These are phyloP conservation scores for Hylomyscus alleni DNA, from an alignment of 2,797 vertebrate genomes.

Conservation along the genomic window DNA sequence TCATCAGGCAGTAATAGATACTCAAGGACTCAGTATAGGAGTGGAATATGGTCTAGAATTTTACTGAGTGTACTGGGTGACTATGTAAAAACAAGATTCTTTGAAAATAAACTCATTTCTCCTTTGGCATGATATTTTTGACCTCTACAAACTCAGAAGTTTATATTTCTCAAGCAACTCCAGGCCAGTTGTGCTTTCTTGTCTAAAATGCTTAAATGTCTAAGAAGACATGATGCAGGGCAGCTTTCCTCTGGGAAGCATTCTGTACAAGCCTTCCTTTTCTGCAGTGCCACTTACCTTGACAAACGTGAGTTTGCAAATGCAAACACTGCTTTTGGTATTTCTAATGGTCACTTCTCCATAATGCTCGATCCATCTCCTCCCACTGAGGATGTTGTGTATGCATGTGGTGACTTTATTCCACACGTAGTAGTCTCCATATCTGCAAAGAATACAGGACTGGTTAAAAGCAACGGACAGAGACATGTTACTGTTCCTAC, in stretches of 20 bases:
- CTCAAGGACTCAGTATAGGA: not conserved
- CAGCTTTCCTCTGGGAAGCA: not conserved
- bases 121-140: slow-evolving; percentile 8
- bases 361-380: slow-evolving; percentile 99
- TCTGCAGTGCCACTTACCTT: slow-evolving; percentile 90
- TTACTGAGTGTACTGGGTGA: slow-evolving; percentile 34
- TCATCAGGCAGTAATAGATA: slow-evolving; percentile 54
- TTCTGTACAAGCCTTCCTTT: not conserved
- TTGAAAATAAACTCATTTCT: slow-evolving; percentile 22
- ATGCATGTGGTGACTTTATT: slow-evolving; percentile 99
- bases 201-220: not conserved
- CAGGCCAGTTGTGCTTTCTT: slow-evolving; percentile 9
- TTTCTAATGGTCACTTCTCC: slow-evolving; percentile 99
- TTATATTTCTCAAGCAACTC: not conserved
- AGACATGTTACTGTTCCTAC: not conserved
- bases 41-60: slow-evolving; percentile 51
- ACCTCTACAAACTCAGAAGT: not conserved
- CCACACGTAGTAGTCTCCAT: slow-evolving; percentile 98
- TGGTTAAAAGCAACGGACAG: not conserved
- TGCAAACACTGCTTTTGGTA: slow-evolving; percentile 95
- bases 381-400: slow-evolving; percentile 99
- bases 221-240: not conserved
- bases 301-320: slow-evolving; percentile 99
- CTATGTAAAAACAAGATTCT: slow-evolving; percentile 55
- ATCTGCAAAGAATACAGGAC: slow-evolving; percentile 88